Evolutionary conservation across 1,140 invertebrate species (phyloP).

Genomic region (Aphaenogaster floridana): DNA sequence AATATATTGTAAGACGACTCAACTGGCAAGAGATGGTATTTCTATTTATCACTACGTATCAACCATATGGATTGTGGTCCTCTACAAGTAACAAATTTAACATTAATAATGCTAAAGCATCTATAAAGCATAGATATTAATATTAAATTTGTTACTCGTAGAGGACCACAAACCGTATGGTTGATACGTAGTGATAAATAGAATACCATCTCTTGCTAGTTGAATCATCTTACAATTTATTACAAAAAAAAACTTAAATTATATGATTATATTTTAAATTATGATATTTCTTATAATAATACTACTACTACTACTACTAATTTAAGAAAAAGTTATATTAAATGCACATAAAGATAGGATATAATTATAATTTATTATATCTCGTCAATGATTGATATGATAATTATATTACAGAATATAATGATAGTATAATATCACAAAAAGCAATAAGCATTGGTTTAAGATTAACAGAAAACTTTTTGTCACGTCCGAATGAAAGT

Average conservation of each 20-base stretch:
- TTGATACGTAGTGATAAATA: no score
- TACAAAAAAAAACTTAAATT: background rate
- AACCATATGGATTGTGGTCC: no score
- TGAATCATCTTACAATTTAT: no score
- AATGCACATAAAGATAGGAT: background rate
- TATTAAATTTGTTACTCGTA: no score
- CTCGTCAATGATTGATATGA: slow-evolving; percentile 5
- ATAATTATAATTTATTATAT: slow-evolving; percentile 37
- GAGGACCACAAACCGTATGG: no score
- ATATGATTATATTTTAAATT: slow-evolving; percentile 12
- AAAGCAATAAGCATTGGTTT: slow-evolving; percentile 40
- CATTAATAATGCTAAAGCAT: no score
- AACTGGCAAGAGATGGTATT: no score
- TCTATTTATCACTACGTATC: no score
- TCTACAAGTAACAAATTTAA: no score
- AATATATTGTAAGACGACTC: no score
- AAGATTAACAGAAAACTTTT: slow-evolving; percentile 44
- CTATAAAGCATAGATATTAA: no score
- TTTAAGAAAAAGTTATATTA: slow-evolving; percentile 13
- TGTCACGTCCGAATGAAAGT: slow-evolving; percentile 48
- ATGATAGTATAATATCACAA: slow-evolving; percentile 7
- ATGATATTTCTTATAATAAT: background rate
- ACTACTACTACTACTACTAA: background rate
- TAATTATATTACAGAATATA: slow-evolving; percentile 42
- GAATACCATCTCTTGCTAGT: no score